A percentile compares a stretch with the other conserved stretches of the same genome.
Evolutionary conservation across 1,140 invertebrate species (phyloP).

Genomic region (Musca vetustissima): DNA sequence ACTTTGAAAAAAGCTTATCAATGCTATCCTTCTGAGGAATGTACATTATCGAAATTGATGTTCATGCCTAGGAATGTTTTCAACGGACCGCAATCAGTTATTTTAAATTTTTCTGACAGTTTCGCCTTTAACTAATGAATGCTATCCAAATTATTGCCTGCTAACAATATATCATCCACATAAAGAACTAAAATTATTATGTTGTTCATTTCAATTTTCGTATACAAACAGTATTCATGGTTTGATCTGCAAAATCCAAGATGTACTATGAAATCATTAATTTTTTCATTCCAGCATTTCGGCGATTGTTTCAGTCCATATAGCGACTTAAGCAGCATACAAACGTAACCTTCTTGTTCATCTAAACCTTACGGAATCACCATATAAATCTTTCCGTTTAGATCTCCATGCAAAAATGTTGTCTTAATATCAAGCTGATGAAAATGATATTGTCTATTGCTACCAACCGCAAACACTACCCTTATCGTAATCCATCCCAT

Average conservation of each 20-base stretch:
- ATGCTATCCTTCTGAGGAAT: no score
- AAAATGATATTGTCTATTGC: not conserved
- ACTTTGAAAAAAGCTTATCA: not conserved
- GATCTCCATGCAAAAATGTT: not conserved
- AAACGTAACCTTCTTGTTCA: not conserved
- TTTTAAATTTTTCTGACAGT: not conserved
- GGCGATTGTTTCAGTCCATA: not conserved
- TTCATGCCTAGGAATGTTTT: no score
- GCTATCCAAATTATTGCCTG: constrained; percentile 27
- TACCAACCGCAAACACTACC: not conserved
- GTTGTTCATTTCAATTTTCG: not conserved
- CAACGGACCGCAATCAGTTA: not conserved
- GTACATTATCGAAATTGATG: no score
- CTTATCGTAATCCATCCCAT: constrained; percentile 47
- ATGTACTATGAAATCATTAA: not conserved
- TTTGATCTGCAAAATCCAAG: not conserved
- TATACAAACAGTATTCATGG: not conserved
- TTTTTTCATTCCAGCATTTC: not conserved
- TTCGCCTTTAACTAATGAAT: not conserved
- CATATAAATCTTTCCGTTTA: not conserved
- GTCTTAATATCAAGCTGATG: not conserved
- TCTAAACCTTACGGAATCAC: not conserved
- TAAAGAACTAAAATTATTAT: not conserved
- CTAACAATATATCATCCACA: constrained; percentile 35
- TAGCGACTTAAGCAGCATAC: not conserved